Base-by-base conservation (phyloP, 2,113 vertebrate species). In the Sciurus niger region DNA sequence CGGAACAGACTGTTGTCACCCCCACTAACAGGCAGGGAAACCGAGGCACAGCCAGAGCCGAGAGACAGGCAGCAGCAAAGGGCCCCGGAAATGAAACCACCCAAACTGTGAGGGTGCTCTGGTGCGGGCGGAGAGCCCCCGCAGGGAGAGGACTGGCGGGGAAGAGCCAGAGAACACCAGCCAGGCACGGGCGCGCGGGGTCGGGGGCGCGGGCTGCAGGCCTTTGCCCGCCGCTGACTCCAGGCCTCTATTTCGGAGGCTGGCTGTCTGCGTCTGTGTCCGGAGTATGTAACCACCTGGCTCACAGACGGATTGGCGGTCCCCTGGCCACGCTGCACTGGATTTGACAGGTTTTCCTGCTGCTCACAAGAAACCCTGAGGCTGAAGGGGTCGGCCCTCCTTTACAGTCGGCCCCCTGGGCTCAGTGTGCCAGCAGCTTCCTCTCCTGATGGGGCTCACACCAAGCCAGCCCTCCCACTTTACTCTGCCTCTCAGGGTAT, bases 401-500 rank as follows among this genome's bases (percentile, higher is more conserved):
- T 43, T 32, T 3, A 8, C 20, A 76, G 40, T n/a, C 7, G 24
- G 87, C 53, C 25, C 17, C 25, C 10, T 12, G 70, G 68, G 20
- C 67, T 40, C 28, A 7, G n/a, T 4, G 32, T 37, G 14, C 6
- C 12, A 30, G 65, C 0, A 72, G 65, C 22, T 46, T 0, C 6
- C 18, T 48, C 28, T 48, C 63, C 37, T 78, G 20, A 48, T 9
- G 20, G 12, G 65, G 65, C 65, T 16, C 65, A 14, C 30, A 24
- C 63, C 48, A n/a, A 34, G 12, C 24, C 25, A 37, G 34, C 40
- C 72, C 22, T 22, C 34, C 34, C 72, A 12, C 30, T 46, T 68
- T 37, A 8, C 30, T 32, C 48, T 6, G 28, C 20, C 37, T 43
- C 58, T 17, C 2, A 0, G 0, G 67, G 32, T 28, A 12, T 2